Conservation (phyloP, 1,140 invertebrate species). For the Ostrea edulis region DNA sequence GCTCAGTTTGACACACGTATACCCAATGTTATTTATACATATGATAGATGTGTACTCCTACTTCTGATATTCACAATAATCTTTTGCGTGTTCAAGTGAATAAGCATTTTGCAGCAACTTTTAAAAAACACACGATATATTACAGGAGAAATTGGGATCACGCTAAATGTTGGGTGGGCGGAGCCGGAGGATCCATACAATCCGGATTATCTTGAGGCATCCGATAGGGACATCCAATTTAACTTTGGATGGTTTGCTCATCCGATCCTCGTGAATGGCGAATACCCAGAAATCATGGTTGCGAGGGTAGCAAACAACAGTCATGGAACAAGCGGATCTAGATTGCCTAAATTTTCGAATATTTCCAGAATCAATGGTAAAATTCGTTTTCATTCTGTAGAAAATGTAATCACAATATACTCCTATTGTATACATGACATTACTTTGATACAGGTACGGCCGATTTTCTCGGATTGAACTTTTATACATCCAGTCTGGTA, state of each 20-base stretch:
- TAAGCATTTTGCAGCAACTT: no score
- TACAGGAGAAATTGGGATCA: constrained; percentile 59
- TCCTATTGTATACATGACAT: background rate
- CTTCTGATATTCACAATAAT: no score
- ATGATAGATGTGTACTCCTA: no score
- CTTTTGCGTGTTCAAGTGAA: no score
- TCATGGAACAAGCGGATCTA: background rate
- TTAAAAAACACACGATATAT: no score
- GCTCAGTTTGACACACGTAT: no score
- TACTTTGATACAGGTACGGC: constrained; percentile 59
- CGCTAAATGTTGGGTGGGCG: constrained; percentile 55
- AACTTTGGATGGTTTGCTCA: constrained; percentile 73
- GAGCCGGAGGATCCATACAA: constrained; percentile 58
- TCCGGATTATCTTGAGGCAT: constrained; percentile 58
- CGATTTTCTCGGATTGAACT: constrained; percentile 73
- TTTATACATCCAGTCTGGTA: constrained; percentile 68
- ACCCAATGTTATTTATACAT: no score
- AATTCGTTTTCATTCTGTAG: background rate
- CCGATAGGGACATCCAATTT: constrained; percentile 66
- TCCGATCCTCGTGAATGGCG: constrained; percentile 72
- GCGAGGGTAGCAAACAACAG: constrained; percentile 57
- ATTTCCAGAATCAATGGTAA: background rate
- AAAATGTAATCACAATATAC: no score
- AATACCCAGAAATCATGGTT: constrained; percentile 76
- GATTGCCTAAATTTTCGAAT: background rate